phyloP scores from a whole-genome alignment of 2,797 vertebrate species.

The Acanthurus tractus region DNA sequence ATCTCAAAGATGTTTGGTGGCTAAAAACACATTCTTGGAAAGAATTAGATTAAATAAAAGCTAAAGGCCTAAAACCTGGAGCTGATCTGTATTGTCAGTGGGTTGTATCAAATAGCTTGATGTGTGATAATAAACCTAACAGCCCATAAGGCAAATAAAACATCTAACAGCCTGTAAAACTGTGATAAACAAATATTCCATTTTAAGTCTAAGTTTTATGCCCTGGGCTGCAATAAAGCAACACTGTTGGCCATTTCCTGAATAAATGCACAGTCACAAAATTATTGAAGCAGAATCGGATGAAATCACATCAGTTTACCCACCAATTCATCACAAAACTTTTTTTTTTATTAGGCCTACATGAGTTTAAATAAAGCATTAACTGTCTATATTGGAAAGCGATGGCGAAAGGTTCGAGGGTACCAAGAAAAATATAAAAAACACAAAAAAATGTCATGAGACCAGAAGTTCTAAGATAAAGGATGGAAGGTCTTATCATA shows the following conservation, averaged over 20 bases:
- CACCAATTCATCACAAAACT: constrained; percentile 7
- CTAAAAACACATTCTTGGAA: background rate
- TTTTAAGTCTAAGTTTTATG: constrained; percentile 16
- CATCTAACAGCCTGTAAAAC: constrained; percentile 43
- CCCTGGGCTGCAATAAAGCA: constrained; percentile 23
- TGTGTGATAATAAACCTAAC: constrained; percentile 40
- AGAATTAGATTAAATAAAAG: constrained; percentile 21
- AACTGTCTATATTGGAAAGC: background rate
- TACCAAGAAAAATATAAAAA: no score
- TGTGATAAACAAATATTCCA: constrained; percentile 41
- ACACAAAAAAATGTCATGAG: no score
- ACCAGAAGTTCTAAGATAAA: background rate
- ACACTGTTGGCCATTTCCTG: constrained; percentile 18
- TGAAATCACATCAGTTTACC: constrained; percentile 17
- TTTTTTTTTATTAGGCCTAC: background rate
- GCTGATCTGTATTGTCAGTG: constrained; percentile 35
- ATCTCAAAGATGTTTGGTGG: background rate
- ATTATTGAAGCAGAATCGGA: constrained; percentile 11
- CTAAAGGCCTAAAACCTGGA: constrained; percentile 16
- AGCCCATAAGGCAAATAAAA: constrained; percentile 45
- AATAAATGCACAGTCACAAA: constrained; percentile 30
- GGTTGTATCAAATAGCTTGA: constrained; percentile 33
- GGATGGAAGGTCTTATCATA: no score
- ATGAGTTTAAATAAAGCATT: constrained; percentile 26
- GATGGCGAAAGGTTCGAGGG: background rate